These are phyloP conservation scores for Psettodes erumei DNA, from an alignment of 2,113 vertebrate species.

Conservation along the genomic window DNA sequence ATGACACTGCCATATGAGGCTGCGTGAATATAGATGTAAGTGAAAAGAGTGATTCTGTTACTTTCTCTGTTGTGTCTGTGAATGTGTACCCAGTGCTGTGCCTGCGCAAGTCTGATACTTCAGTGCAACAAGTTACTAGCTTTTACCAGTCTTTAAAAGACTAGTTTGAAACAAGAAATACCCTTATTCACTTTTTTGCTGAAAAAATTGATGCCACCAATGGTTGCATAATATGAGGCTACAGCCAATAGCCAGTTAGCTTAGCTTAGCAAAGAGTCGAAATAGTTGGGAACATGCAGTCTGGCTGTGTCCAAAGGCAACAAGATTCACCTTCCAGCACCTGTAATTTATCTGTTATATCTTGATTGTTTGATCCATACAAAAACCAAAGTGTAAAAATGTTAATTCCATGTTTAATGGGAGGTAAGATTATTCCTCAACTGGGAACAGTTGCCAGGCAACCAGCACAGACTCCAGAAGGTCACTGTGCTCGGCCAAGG, in stretches of 20 bases:
- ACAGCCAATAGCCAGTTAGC: background rate
- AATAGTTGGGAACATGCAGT: background rate
- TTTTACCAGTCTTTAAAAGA: background rate
- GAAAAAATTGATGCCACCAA: background rate
- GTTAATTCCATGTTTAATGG: background rate
- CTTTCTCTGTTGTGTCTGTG: background rate
- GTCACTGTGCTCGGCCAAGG: background rate
- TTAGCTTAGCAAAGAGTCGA: background rate
- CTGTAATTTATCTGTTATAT: background rate
- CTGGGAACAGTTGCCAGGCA: background rate
- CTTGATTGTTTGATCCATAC: no score
- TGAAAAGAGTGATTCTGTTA: conserved; percentile 6
- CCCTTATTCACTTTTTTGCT: background rate
- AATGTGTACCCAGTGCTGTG: conserved; percentile 5
- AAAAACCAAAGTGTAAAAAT: background rate
- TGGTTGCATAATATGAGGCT: background rate
- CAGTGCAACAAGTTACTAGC: background rate
- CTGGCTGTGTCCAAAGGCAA: background rate
- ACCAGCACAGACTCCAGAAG: background rate
- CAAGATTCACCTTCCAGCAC: background rate
- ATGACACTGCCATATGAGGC: background rate
- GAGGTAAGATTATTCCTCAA: background rate
- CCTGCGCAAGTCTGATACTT: background rate
- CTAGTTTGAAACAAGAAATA: background rate
- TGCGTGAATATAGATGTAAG: conserved; percentile 20